Percentiles rank a stretch among this genome's conserved stretches.
Evolutionary conservation across 2,888 invertebrate genomes (phyloP).

Genomic region (Drosophila peninsularis): DNA sequence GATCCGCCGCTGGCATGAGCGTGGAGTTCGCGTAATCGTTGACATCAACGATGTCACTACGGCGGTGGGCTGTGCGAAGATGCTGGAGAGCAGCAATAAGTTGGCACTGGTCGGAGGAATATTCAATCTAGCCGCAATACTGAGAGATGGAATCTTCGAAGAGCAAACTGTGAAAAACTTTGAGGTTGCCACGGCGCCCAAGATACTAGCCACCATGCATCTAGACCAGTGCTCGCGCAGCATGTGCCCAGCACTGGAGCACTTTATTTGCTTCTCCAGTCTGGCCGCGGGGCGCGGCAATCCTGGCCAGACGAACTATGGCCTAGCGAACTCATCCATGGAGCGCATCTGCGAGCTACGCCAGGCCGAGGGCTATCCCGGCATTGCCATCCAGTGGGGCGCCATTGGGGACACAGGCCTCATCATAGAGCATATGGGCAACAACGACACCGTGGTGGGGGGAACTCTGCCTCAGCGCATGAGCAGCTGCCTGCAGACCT

Average conservation of each 20-base stretch:
- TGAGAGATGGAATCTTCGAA: constrained; percentile 94
- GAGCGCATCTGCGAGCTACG: constrained; percentile 96
- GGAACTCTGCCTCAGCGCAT: constrained; percentile 98
- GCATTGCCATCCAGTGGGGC: constrained; percentile 98
- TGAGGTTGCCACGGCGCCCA: constrained; percentile 92
- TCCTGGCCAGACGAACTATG: constrained; percentile 98
- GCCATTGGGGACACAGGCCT: constrained; percentile 99
- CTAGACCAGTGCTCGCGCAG: constrained; percentile 92
- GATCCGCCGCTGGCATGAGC: constrained; percentile 88
- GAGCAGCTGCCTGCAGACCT: constrained; percentile 93
- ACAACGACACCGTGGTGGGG: constrained; percentile 95
- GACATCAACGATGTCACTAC: constrained; percentile 88
- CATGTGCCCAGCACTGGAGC: constrained; percentile 92
- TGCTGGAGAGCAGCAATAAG: constrained; percentile 87
- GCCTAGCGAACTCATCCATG: constrained; percentile 98
- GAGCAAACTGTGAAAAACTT: constrained; percentile 93
- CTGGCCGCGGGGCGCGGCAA: constrained; percentile 98
- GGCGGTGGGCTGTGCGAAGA: constrained; percentile 86
- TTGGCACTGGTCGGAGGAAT: constrained; percentile 93
- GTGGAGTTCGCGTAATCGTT: constrained; percentile 88
- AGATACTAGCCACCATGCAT: constrained; percentile 92
- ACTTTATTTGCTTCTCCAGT: constrained; percentile 98
- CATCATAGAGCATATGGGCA: constrained; percentile 94
- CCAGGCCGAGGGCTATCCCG: constrained; percentile 93
- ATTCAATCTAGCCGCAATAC: constrained; percentile 97